A percentile compares a stretch with the other conserved stretches of the same genome.
Conservation (phyloP, 1,140 invertebrate genomes). For the Samia ricini region DNA sequence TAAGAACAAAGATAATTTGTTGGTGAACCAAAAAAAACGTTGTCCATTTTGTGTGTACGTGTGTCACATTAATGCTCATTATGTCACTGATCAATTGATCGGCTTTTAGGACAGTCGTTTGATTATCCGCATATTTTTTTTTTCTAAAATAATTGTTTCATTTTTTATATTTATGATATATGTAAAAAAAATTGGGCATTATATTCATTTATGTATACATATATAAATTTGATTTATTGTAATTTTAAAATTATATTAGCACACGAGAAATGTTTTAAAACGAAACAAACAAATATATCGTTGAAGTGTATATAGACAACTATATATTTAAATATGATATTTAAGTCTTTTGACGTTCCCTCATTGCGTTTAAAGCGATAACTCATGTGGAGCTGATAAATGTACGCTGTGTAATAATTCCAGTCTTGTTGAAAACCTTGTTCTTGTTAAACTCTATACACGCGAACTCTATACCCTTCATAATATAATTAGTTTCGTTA, state of each 20-base stretch:
- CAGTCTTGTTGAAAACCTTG: slow-evolving; percentile 60
- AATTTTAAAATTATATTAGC: background rate
- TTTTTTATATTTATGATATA: background rate
- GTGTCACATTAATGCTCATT: too few species aligned
- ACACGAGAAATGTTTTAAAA: background rate
- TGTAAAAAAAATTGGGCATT: background rate
- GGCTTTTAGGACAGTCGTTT: too few species aligned
- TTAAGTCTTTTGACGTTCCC: slow-evolving; percentile 66
- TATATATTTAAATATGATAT: slow-evolving; percentile 67
- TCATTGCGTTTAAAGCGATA: slow-evolving; percentile 63
- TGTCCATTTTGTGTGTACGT: too few species aligned
- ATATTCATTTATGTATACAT: background rate
- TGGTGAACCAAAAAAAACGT: too few species aligned
- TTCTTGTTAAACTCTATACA: slow-evolving; percentile 38
- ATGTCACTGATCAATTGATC: too few species aligned
- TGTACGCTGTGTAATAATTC: slow-evolving; percentile 68
- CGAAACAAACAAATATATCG: background rate
- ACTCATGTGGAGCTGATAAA: slow-evolving; percentile 65
- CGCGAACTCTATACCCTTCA: slow-evolving; percentile 12
- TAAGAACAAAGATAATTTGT: too few species aligned
- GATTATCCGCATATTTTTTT: too few species aligned
- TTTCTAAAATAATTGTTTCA: background rate
- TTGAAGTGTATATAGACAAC: slow-evolving; percentile 27
- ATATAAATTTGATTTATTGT: background rate
- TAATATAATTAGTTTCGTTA: background rate